A percentile compares a stretch with the other conserved stretches of the same genome.
phyloP scores from a whole-genome alignment of 2,113 vertebrate genomes.

The Seriola quinqueradiata region DNA sequence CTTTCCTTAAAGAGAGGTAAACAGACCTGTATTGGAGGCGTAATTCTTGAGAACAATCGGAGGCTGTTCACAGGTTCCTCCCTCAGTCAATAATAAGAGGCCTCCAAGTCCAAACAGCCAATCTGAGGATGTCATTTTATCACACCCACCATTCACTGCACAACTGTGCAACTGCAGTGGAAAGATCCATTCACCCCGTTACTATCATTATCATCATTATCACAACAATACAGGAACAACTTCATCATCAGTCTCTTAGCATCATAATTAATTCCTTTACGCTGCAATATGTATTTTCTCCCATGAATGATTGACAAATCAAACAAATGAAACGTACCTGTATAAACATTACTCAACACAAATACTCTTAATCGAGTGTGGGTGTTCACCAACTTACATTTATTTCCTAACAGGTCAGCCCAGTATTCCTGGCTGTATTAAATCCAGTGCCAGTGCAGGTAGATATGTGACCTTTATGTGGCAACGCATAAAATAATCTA shows the following conservation, averaged over 20 bases:
- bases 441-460: not conserved
- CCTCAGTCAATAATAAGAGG: conserved; percentile 82
- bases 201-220: not conserved
- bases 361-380: not conserved
- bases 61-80: conserved; percentile 76
- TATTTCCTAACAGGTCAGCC: not conserved
- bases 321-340: not conserved
- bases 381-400: not conserved
- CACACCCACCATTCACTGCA: not conserved
- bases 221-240: too few relatives aligned
- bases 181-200: not conserved
- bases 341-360: conserved; percentile 13
- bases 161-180: not conserved
- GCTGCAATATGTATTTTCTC: not conserved
- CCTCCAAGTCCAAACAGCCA: conserved; percentile 48
- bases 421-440: not conserved
- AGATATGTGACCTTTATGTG: not conserved
- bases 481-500: not conserved
- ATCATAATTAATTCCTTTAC: not conserved
- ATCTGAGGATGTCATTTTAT: conserved; percentile 44
- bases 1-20: conserved; percentile 72
- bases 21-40: conserved; percentile 56
- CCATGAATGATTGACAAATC: not conserved
- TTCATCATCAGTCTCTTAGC: not conserved
- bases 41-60: conserved; percentile 80